Conservation (phyloP, 1,140 invertebrate species). For the Drosophila willistoni region DNA sequence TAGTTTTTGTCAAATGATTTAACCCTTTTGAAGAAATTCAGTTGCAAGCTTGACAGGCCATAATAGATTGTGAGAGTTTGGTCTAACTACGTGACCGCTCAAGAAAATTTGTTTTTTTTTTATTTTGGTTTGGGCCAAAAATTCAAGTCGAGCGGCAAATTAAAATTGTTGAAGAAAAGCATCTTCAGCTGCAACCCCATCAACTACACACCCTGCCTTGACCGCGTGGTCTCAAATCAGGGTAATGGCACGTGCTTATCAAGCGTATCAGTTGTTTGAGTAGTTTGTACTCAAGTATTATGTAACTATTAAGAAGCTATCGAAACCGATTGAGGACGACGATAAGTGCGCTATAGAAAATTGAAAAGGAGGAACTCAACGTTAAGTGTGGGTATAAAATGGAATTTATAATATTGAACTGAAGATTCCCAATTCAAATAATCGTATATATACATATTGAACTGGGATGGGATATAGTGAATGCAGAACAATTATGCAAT, state of each 20-base stretch:
- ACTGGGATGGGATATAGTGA: neutral
- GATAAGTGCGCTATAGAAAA: slow-evolving; percentile 60
- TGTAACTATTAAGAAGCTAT: slow-evolving; percentile 59
- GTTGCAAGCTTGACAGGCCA: slow-evolving; percentile 32
- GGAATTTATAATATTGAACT: slow-evolving; percentile 45
- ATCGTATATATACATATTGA: slow-evolving; percentile 7
- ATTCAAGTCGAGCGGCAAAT: slow-evolving; percentile 60
- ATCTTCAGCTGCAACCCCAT: neutral
- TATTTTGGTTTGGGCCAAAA: slow-evolving; percentile 51
- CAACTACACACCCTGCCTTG: neutral
- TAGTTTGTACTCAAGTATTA: slow-evolving; percentile 57
- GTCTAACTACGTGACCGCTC: slow-evolving; percentile 52
- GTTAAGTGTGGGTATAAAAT: neutral
- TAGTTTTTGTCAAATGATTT: neutral
- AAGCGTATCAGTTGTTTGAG: slow-evolving; percentile 49
- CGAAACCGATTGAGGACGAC: slow-evolving; percentile 12
- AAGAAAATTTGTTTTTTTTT: slow-evolving; percentile 26
- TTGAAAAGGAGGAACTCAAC: slow-evolving; percentile 38
- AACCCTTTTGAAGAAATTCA: slow-evolving; percentile 51
- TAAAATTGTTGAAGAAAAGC: slow-evolving; percentile 52
- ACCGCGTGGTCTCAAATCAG: slow-evolving; percentile 30
- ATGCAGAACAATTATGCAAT: slow-evolving; percentile 74
- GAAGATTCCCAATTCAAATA: slow-evolving; percentile 56
- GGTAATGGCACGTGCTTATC: slow-evolving; percentile 76
- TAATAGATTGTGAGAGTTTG: slow-evolving; percentile 37